Base-by-base conservation (phyloP, 2,113 vertebrate genomes). In the Neolamprologus longior region DNA sequence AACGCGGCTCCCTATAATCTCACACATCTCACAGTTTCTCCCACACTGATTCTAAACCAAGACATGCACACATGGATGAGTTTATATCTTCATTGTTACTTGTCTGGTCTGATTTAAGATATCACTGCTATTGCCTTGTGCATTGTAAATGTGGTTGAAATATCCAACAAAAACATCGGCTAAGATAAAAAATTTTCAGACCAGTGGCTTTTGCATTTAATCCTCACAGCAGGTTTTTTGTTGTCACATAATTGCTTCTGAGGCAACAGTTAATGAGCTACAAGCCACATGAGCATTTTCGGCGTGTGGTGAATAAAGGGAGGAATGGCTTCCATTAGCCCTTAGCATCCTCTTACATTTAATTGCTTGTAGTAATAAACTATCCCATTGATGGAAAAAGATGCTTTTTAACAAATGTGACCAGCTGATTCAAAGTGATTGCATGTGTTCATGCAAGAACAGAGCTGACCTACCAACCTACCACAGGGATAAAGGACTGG, bases 341-440 rank as follows among this genome's bases (percentile, higher is more conserved):
- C 47, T 54, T 7, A 54, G 53, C 24, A 61, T 50, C 66, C 58
- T 42, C 28, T 47, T 52, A 6, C 21, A 84, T 78, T 84, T 80
- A 90, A 93, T 54, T 86, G 61, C 21, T 78, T 83, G 17, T 50
- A 17, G 86, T 68, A 87, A 89, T 54, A 84, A 84, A 81, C 31
- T 11, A 47, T 10, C 66, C 73, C 61, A 78, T 86, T 79, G 53
- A 73, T 73, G 58, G 2, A 80, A 57, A 31, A 87, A 57, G 35
- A 88, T 31, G 76, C 76, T 80, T 58, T 42, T 80, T 28, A 42
- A 55, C 61, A 90, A 87, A 81, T 54, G 33, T 50, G 37, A 68
- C 42, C 33, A 52, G 53, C 28, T 86, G 14, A 89, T 86, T 80
- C 76, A 31, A 81, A 71, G 37, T 11, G 12, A 81, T 6, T 28